A percentile compares a stretch with the other conserved stretches of the same genome.
phyloP scores from a whole-genome alignment of 2,888 invertebrate genomes.

The Athalia circularis region DNA sequence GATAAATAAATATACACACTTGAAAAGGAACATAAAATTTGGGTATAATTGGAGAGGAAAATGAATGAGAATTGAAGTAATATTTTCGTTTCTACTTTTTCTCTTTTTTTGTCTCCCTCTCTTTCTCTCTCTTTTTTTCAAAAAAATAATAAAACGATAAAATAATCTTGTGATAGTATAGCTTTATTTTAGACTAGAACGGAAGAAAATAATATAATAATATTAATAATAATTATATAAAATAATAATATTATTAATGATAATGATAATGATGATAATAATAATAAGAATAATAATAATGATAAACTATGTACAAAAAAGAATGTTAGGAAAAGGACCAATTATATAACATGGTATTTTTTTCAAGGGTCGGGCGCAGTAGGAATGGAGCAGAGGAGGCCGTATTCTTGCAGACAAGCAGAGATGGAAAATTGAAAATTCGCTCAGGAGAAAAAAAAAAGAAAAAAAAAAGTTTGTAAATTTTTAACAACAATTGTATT shows the following conservation, averaged over 20 bases:
- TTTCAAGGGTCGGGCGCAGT: neutral
- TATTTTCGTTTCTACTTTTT: neutral
- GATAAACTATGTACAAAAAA: conserved; percentile 71
- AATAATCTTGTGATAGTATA: conserved; percentile 71
- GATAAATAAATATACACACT: too few species aligned
- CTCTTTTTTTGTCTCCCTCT: neutral
- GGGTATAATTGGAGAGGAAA: neutral
- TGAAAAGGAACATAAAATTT: too few species aligned
- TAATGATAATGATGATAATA: conserved; percentile 48
- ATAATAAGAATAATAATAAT: conserved; percentile 61
- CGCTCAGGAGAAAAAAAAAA: neutral
- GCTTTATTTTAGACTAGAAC: conserved; percentile 73
- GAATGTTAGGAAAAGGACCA: conserved; percentile 56
- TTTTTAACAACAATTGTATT: neutral
- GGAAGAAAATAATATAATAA: conserved; percentile 71
- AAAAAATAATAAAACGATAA: conserved; percentile 61
- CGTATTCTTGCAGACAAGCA: neutral
- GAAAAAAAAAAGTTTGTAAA: neutral
- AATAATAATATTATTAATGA: conserved; percentile 53
- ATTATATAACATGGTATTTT: conserved; percentile 66
- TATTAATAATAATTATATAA: conserved; percentile 58
- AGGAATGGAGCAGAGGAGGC: too few species aligned
- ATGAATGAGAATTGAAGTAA: neutral
- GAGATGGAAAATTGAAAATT: neutral
- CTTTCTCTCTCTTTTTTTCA: neutral